Evolutionary conservation across 2,888 invertebrate species (phyloP).

Genomic region (Diaperis boleti): DNA sequence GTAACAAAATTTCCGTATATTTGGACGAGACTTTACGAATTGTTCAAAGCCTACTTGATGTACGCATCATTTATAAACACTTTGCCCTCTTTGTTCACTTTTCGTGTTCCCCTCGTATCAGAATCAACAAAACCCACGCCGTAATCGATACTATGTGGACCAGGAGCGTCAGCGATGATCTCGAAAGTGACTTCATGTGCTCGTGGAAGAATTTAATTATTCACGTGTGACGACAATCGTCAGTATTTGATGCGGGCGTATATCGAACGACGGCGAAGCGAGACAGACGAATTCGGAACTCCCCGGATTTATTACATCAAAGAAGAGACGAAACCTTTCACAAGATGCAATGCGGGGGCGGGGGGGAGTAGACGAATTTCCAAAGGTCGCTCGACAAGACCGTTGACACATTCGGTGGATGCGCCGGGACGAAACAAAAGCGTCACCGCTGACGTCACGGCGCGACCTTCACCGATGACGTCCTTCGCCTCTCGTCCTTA

Average conservation of each 20-base stretch:
- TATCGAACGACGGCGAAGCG: no score
- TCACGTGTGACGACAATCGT: constrained; percentile 12
- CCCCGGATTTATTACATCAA: not conserved
- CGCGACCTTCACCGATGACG: constrained; percentile 23
- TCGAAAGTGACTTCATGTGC: constrained; percentile 9
- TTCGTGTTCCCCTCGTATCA: no score
- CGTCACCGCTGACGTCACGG: constrained; percentile 9
- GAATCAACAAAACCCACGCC: constrained; percentile 15
- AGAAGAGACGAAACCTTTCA: no score
- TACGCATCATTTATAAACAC: no score
- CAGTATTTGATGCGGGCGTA: constrained; percentile 13
- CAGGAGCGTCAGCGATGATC: constrained; percentile 6
- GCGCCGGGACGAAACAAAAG: not conserved
- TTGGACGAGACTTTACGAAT: no score
- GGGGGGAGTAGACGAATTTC: no score
- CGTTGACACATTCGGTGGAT: no score
- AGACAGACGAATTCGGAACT: not conserved
- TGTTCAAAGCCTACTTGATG: no score
- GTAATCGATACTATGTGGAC: constrained; percentile 3
- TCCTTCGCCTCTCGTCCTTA: constrained; percentile 11
- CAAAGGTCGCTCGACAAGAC: no score
- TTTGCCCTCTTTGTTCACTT: no score
- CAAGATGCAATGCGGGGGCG: no score
- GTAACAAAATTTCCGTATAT: no score
- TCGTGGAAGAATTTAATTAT: constrained; percentile 13